Evolutionary conservation across 2,113 vertebrate genomes (phyloP), one percentile per base, ranked within the genome.

Genomic region (Empidonax traillii): DNA sequence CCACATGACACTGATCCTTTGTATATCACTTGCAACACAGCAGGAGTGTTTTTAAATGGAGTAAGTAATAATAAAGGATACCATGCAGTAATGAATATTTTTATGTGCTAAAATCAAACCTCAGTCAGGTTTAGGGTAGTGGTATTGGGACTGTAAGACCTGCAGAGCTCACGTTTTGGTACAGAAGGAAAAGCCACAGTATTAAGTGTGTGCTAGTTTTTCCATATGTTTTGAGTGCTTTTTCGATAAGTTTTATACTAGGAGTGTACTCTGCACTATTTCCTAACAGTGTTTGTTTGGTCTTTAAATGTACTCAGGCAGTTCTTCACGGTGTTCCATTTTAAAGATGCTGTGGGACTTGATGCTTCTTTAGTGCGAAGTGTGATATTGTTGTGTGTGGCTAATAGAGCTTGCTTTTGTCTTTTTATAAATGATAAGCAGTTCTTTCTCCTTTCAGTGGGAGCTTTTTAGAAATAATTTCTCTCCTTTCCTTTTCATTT

Each of bases 21-120:
- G 84, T 98, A 87, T 33, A 24, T 99, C 91, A 99, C 99, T 85
- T 99, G 98, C 96, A 98, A 98, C 96, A 96, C 97, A 39, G 95
- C 97, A 80, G 99, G 99, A 93, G 98, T 98, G 46, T 99, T 99
- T 97, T 97, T 99, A 91, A 99, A 99, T 92, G 98, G 97, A 95
- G 99, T 99, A 98, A 99, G 98, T 97, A 77, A 35, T 69, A 91
- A 74, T 53, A 65, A 93, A 93, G 49, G 58, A 59, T 87, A 37
- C 11, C 24, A 15, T 35, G 37, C 39, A 49, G 21, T 87, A 91
- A 87, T 69, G 15, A 75, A 28, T 87, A 41, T 55, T 89, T 91
- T 78, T 79, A 31, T 72, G 4, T 76, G 58, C 63, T 75, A 82
- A 75, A 91, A 75, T 67, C 4, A 87, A 58, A 83, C 69, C 28